phyloP scores from a whole-genome alignment of 2,113 vertebrate species.

The Zapus hudsonius region DNA sequence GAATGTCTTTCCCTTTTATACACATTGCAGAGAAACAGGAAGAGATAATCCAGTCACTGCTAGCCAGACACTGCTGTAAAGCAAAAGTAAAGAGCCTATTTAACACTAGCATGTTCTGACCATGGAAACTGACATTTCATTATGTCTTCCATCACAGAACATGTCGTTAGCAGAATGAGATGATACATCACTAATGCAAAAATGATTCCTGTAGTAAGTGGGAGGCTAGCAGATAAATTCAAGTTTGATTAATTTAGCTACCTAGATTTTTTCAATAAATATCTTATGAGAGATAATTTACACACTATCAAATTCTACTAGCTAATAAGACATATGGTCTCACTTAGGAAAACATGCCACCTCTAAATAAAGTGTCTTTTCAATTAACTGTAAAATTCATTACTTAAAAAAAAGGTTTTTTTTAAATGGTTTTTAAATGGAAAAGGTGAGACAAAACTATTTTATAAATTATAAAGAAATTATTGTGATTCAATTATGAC shows the following conservation, averaged over 20 bases:
- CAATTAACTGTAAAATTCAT: slow-evolving; percentile 37
- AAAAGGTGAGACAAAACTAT: neutral
- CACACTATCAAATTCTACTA: neutral
- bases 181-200: neutral
- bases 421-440: neutral
- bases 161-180: neutral
- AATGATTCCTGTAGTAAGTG: neutral
- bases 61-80: slow-evolving; percentile 23
- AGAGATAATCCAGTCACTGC: neutral
- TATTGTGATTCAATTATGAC: neutral
- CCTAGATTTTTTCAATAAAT: neutral
- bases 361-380: slow-evolving; percentile 1
- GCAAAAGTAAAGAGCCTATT: slow-evolving; percentile 12
- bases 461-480: neutral
- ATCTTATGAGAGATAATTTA: neutral
- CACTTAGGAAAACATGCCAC: neutral
- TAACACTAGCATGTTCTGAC: neutral
- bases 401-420: slow-evolving; percentile 30
- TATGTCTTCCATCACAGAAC: neutral
- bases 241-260: neutral
- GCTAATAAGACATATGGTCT: neutral
- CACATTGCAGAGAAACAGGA: neutral
- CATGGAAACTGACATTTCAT: neutral
- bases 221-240: neutral
- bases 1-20: neutral